These are phyloP conservation scores for Chaenogobius annularis DNA, from an alignment of 2,113 vertebrate genomes.

Conservation along the genomic window DNA sequence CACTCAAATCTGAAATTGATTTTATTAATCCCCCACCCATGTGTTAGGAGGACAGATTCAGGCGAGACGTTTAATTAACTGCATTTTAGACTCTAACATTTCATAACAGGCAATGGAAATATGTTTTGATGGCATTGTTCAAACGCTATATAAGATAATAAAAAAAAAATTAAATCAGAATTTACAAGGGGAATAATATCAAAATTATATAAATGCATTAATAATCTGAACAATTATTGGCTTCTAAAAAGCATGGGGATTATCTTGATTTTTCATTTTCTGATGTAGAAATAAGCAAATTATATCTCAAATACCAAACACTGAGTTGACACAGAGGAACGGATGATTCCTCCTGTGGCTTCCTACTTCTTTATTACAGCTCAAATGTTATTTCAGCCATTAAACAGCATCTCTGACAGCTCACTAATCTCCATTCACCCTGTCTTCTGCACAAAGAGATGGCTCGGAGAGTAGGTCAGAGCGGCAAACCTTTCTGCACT, in stretches of 20 bases:
- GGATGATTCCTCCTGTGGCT: conserved; percentile 9
- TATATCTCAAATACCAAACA: conserved; percentile 1
- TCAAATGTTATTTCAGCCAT: conserved; percentile 35
- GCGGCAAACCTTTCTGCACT: conserved; percentile 29
- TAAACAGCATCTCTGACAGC: conserved; percentile 27
- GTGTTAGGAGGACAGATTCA: conserved; percentile 50
- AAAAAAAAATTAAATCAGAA: background rate
- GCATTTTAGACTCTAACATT: conserved; percentile 31
- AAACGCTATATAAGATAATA: conserved; percentile 10
- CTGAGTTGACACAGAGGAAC: background rate
- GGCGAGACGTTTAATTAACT: conserved; percentile 57
- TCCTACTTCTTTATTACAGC: conserved; percentile 7
- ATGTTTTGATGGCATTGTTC: background rate
- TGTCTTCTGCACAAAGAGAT: conserved; percentile 26
- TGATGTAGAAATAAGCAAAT: background rate
- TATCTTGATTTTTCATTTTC: background rate
- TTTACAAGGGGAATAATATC: too few relatives aligned
- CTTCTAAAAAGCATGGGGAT: background rate
- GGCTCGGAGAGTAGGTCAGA: conserved; percentile 46
- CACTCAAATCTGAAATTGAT: conserved; percentile 71
- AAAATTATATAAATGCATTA: too few relatives aligned
- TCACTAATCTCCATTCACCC: conserved; percentile 36
- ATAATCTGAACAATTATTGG: background rate
- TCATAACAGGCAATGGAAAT: background rate
- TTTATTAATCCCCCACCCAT: conserved; percentile 61